These are phyloP conservation scores for Sebastes variabilis DNA, from an alignment of 2,797 vertebrate genomes.

Conservation along the genomic window DNA sequence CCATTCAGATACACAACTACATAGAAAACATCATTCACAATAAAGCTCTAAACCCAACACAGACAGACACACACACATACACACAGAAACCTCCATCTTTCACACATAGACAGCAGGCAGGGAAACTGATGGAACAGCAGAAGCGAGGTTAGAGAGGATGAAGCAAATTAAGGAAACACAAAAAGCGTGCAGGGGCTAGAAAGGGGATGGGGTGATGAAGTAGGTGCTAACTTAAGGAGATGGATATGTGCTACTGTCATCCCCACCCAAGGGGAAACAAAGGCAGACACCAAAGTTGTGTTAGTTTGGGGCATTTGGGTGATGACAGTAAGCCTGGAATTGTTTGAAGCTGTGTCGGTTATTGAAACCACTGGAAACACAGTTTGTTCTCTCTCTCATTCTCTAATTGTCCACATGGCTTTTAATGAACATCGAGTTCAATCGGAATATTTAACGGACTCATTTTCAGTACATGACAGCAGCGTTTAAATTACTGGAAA, in stretches of 20 bases:
- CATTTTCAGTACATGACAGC: not conserved
- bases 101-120: constrained; percentile 74
- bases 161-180: constrained; percentile 67
- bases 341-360: constrained; percentile 45
- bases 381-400: constrained; percentile 49
- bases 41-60: constrained; percentile 15
- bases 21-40: constrained; percentile 30
- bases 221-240: constrained; percentile 65
- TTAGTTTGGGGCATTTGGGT: constrained; percentile 44
- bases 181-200: constrained; percentile 64
- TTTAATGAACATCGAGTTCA: constrained; percentile 25
- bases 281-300: constrained; percentile 30
- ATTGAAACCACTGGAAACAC: constrained; percentile 54
- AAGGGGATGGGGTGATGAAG: constrained; percentile 57
- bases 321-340: constrained; percentile 58
- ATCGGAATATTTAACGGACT: not conserved
- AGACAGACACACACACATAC: not conserved
- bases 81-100: constrained; percentile 27
- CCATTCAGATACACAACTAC: not conserved
- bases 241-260: constrained; percentile 69
- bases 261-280: constrained; percentile 48
- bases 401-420: constrained; percentile 30
- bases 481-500: not conserved
- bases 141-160: constrained; percentile 66
- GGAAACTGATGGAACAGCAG: constrained; percentile 59